A percentile compares a stretch with the other conserved stretches of the same genome.
These are phyloP conservation scores for Zingel zingel DNA, from an alignment of 2,113 vertebrate species.

Conservation along the genomic window DNA sequence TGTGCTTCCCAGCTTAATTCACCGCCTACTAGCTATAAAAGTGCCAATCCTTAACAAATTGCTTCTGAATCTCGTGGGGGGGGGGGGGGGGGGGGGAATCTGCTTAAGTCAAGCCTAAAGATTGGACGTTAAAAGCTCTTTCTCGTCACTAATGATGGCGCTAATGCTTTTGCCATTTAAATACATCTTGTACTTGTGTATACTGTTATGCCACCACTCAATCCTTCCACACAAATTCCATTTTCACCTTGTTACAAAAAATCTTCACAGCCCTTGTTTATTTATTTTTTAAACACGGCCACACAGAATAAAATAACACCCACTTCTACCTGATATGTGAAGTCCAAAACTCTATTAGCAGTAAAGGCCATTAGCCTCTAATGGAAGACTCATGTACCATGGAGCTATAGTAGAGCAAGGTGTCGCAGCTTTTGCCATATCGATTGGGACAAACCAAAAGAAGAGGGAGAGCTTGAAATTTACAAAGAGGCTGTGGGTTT, in stretches of 20 bases:
- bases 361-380: slow-evolving; percentile 66
- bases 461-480: slow-evolving; percentile 53
- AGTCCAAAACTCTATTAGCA: slow-evolving; percentile 60
- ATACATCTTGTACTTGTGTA: slow-evolving; percentile 24
- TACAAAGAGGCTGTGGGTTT: slow-evolving; percentile 61
- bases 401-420: slow-evolving; percentile 33
- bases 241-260: not conserved
- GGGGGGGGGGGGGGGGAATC: not conserved
- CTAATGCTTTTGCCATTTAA: slow-evolving; percentile 77
- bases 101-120: slow-evolving; percentile 38
- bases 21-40: slow-evolving; percentile 8
- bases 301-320: slow-evolving; percentile 13
- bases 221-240: slow-evolving; percentile 14
- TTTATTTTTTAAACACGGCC: not conserved
- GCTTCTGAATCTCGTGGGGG: slow-evolving; percentile 6
- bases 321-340: slow-evolving; percentile 26
- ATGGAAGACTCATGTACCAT: slow-evolving; percentile 70
- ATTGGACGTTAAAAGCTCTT: slow-evolving; percentile 66
- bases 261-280: not conserved
- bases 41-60: slow-evolving; percentile 31
- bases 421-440: slow-evolving; percentile 49
- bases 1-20: not conserved
- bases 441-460: slow-evolving; percentile 50
- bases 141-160: slow-evolving; percentile 43
- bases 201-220: slow-evolving; percentile 33